phyloP scores from a whole-genome alignment of 2,113 vertebrate species.

The Mellivora capensis region DNA sequence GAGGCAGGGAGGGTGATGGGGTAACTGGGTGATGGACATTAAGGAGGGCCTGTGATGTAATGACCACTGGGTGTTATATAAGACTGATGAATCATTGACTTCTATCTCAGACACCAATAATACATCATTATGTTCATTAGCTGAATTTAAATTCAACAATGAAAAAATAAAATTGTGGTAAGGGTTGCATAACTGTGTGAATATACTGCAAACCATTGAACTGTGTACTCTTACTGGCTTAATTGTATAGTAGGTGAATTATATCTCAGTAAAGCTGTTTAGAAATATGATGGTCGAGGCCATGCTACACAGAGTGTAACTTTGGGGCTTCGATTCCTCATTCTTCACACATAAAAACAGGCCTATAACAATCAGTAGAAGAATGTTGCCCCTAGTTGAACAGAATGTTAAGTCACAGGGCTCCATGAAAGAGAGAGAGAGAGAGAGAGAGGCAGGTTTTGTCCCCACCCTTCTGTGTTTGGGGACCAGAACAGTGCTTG shows the following conservation, averaged over 20 bases:
- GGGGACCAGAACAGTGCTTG: not conserved
- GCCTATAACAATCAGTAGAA: not conserved
- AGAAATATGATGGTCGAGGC: not conserved
- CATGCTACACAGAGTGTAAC: not conserved
- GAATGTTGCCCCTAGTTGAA: not conserved
- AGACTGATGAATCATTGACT: no score
- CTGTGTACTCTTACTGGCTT: no score
- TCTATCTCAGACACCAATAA: no score
- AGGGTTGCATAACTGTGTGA: not conserved
- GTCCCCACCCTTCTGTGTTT: not conserved
- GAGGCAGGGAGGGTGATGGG: no score
- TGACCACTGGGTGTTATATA: no score
- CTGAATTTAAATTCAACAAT: no score
- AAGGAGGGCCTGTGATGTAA: no score
- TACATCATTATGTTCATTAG: no score
- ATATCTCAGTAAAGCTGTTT: not conserved
- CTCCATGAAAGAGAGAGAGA: not conserved
- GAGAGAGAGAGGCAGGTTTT: not conserved
- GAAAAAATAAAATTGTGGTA: not conserved
- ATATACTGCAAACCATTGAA: not conserved
- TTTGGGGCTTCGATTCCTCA: not conserved
- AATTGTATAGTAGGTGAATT: not conserved
- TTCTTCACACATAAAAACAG: not conserved
- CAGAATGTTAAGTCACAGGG: not conserved
- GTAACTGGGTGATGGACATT: no score